phyloP scores from a whole-genome alignment of 2,888 invertebrate species.

The Troides oblongomaculatus region DNA sequence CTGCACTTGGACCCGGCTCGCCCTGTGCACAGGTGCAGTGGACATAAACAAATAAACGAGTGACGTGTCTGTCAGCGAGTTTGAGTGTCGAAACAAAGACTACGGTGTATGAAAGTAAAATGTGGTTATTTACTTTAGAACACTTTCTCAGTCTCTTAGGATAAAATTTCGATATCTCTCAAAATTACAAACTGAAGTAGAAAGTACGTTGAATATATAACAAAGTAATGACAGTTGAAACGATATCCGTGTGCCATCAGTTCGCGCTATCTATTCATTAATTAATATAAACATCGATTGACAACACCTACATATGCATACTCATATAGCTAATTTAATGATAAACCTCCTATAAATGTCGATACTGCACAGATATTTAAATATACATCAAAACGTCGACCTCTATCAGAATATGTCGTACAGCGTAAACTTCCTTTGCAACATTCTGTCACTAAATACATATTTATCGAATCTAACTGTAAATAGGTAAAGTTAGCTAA shows the following conservation, averaged over 20 bases:
- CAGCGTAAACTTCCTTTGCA: too few relatives aligned
- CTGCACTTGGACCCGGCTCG: too few relatives aligned
- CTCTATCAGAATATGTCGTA: not conserved
- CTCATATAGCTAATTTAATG: conserved; percentile 40
- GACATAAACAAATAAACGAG: too few relatives aligned
- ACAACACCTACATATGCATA: conserved; percentile 61
- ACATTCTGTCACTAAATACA: too few relatives aligned
- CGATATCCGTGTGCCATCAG: not conserved
- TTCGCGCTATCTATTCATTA: not conserved
- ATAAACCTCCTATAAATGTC: conserved; percentile 47
- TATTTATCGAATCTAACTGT: too few relatives aligned
- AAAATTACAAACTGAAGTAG: conserved; percentile 35
- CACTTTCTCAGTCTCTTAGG: conserved; percentile 78
- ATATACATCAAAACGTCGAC: conserved; percentile 16
- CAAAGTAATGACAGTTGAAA: conserved; percentile 30
- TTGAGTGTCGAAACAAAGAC: conserved; percentile 1
- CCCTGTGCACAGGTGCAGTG: too few relatives aligned
- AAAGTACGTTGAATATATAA: conserved; percentile 28
- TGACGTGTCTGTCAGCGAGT: not conserved
- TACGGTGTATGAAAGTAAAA: conserved; percentile 5
- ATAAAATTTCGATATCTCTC: conserved; percentile 62
- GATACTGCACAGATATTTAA: conserved; percentile 26
- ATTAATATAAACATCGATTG: conserved; percentile 56
- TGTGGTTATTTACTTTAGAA: conserved; percentile 59
- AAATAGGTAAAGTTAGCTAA: too few relatives aligned